phyloP scores from a whole-genome alignment of 2,113 vertebrate species.

The Buteo buteo region DNA sequence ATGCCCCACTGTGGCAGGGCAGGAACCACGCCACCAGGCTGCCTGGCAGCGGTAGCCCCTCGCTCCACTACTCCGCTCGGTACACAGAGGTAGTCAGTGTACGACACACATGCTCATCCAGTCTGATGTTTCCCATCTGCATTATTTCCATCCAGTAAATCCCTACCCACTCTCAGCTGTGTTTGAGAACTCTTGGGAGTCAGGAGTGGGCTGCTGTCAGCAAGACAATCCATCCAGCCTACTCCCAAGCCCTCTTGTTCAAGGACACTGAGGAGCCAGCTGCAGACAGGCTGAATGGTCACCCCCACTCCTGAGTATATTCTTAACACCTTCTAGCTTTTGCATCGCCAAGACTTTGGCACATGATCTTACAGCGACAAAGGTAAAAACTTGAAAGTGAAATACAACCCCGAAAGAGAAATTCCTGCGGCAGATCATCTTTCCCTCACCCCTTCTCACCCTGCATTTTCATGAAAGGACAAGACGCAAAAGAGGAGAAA shows the following conservation, averaged over 20 bases:
- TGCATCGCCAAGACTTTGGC: background rate
- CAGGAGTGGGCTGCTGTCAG: background rate
- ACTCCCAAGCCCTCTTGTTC: background rate
- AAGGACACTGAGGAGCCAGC: constrained; percentile 39
- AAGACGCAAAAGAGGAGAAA: constrained; percentile 46
- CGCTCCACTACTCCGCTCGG: background rate
- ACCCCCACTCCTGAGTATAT: background rate
- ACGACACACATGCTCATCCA: rapidly evolving
- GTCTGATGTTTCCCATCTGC: background rate
- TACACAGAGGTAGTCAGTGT: background rate
- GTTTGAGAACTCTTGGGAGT: background rate
- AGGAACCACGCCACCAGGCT: background rate
- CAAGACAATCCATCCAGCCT: constrained; percentile 2
- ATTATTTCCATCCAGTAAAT: constrained; percentile 1
- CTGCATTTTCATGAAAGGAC: constrained; percentile 53
- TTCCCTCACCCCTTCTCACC: constrained; percentile 55
- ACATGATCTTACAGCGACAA: constrained; percentile 32
- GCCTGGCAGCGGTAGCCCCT: background rate
- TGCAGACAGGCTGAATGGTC: background rate
- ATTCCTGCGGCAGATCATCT: constrained; percentile 50
- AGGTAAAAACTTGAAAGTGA: constrained; percentile 51
- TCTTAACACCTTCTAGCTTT: constrained; percentile 18
- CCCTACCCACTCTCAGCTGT: constrained; percentile 5
- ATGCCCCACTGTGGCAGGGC: rapidly evolving
- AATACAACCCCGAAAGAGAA: constrained; percentile 51